Percentiles rank a stretch among this genome's conserved stretches.
Evolutionary conservation across 2,888 invertebrate genomes (phyloP).

Genomic region (Luperina testacea): DNA sequence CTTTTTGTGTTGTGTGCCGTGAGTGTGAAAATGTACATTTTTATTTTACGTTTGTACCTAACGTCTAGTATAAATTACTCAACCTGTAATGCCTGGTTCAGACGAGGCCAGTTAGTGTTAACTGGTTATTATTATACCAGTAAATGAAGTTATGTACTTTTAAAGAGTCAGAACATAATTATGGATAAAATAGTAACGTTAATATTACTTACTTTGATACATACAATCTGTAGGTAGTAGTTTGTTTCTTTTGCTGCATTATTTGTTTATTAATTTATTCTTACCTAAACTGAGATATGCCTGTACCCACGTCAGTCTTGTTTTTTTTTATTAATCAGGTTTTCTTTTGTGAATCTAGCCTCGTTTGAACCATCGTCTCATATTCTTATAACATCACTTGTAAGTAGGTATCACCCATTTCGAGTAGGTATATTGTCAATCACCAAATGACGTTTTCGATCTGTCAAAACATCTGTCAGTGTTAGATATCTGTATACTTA

Average conservation of each 20-base stretch:
- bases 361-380: slow-evolving; percentile 43
- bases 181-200: slow-evolving; percentile 5
- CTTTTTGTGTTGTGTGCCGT: slow-evolving; percentile 84
- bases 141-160: slow-evolving; percentile 22
- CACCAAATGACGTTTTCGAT: slow-evolving; percentile 35
- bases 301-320: neutral
- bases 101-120: slow-evolving; percentile 49
- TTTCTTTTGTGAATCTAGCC: slow-evolving; percentile 36
- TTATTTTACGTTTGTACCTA: slow-evolving; percentile 82
- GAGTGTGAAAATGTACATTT: slow-evolving; percentile 81
- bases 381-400: slow-evolving; percentile 55
- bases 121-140: slow-evolving; percentile 14
- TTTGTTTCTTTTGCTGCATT: slow-evolving; percentile 2
- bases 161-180: neutral
- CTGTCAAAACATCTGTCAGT: slow-evolving; percentile 33
- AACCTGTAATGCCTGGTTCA: slow-evolving; percentile 63
- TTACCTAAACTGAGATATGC: neutral
- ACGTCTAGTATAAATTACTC: slow-evolving; percentile 76
- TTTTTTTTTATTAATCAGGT: neutral
- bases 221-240: slow-evolving; percentile 5
- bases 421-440: slow-evolving; percentile 29
- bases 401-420: slow-evolving; percentile 62
- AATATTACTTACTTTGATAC: slow-evolving; percentile 27
- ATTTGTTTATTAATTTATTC: neutral
- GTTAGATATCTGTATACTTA: slow-evolving; percentile 42